Base-by-base conservation (phyloP, 2,888 invertebrate genomes). In the Axea sp. region DNA sequence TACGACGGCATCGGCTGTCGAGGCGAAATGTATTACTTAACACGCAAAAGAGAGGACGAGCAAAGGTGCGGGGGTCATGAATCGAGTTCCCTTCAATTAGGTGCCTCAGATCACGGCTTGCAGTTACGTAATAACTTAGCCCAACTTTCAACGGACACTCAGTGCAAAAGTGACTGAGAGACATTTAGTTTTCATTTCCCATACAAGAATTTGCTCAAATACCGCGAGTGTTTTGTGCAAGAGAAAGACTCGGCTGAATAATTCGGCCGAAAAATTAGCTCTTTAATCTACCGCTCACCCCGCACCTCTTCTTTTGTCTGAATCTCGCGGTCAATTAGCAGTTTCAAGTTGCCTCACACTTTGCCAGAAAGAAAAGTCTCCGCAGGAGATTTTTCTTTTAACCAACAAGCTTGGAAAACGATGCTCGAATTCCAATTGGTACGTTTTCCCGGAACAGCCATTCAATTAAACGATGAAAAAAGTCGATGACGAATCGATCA, bases 1-100 rank as follows among this genome's bases (percentile, higher is more conserved):
- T n/a, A n/a, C n/a, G n/a, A n/a, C n/a, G n/a, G n/a, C n/a, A n/a
- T n/a, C n/a, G n/a, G n/a, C n/a, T n/a, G n/a, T n/a, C n/a, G n/a
- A n/a, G n/a, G n/a, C n/a, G n/a, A n/a, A n/a, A n/a, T n/a, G n/a
- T n/a, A n/a, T n/a, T n/a, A n/a, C n/a, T n/a, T n/a, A n/a, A n/a
- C n/a, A n/a, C n/a, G n/a, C n/a, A 17, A 67, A 30, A 45, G 43
- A 57, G 45, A 75, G 59, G 71, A 65, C 45, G 47, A 55, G 39
- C 53, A 49, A 41, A 43, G 6, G 57, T 69, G 72, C 65, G 75
- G 71, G n/a, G 53, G 62, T 71, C 62, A 71, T 26, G 49, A 64
- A 71, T 65, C 37, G 53, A 57, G 75, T 75, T 75, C 75, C 77
- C 80, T 78, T 77, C 80, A 80, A 80, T 80, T 78, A 80, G 74